Evolutionary conservation across 64 coral and sea anemone genomes (phyloP).

Genomic region (Actinia equina): DNA sequence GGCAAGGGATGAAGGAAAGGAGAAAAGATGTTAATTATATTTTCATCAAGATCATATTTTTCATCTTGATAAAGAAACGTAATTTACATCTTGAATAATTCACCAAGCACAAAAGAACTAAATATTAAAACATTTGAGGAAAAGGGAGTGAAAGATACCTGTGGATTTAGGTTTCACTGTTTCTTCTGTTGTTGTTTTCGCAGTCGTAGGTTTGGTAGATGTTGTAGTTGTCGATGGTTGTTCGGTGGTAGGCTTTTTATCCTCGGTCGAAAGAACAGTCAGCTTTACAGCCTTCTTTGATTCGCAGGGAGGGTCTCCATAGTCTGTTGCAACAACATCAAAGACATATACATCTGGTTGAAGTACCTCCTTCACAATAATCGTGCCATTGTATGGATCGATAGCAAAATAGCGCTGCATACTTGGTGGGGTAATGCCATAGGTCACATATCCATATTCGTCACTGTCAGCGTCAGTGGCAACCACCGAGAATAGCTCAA

Average conservation of each 20-base stretch:
- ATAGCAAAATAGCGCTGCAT: conserved; percentile 1
- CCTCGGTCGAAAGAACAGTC: neutral
- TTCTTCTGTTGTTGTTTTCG: too few species aligned
- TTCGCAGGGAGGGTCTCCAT: neutral
- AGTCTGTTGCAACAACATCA: conserved; percentile 15
- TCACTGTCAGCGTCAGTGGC: conserved; percentile 36
- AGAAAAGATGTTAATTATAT: too few species aligned
- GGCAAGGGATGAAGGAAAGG: neutral
- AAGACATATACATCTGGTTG: neutral
- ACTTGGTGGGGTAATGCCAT: neutral
- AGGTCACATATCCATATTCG: conserved; percentile 21
- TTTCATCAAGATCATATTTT: too few species aligned
- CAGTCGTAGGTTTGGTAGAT: neutral
- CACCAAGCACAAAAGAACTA: too few species aligned
- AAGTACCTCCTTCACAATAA: neutral
- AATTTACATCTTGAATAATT: too few species aligned
- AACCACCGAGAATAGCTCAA: conserved; percentile 1
- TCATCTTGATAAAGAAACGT: too few species aligned
- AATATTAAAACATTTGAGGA: too few species aligned
- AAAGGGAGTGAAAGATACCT: too few species aligned
- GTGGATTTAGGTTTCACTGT: too few species aligned
- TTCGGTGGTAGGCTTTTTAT: neutral
- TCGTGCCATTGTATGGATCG: conserved; percentile 10
- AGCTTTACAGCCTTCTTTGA: neutral
- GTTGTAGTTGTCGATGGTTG: neutral